Percentiles rank a stretch among this genome's conserved stretches.
Evolutionary conservation across 2,888 invertebrate species (phyloP).

Genomic region (Hartigia nigra): DNA sequence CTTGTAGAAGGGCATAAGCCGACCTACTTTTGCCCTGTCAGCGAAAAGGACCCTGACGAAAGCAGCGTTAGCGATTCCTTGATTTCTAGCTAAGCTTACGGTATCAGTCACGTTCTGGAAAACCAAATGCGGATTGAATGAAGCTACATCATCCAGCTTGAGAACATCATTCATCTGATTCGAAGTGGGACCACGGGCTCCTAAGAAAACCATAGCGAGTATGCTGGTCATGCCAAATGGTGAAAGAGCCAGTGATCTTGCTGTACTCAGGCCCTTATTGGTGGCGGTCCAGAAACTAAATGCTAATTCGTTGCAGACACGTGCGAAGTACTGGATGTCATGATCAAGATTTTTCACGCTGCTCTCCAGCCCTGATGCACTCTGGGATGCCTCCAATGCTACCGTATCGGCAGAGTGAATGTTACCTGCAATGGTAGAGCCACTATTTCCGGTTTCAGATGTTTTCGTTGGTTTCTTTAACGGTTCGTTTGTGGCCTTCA

Average conservation of each 20-base stretch:
- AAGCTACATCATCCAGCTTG: constrained; percentile 86
- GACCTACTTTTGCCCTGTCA: constrained; percentile 79
- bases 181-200: constrained; percentile 87
- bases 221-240: constrained; percentile 88
- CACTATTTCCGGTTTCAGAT: constrained; percentile 19
- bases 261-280: constrained; percentile 75
- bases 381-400: constrained; percentile 69
- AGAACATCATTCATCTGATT: constrained; percentile 91
- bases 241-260: constrained; percentile 82
- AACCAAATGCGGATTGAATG: constrained; percentile 89
- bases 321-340: constrained; percentile 81
- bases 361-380: constrained; percentile 77
- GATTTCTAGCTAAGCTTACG: constrained; percentile 74
- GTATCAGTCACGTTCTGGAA: constrained; percentile 88
- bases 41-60: constrained; percentile 87
- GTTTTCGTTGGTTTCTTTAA: constrained; percentile 15
- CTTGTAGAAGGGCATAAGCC: constrained; percentile 87
- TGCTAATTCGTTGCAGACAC: constrained; percentile 86
- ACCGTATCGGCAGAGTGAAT: constrained; percentile 68
- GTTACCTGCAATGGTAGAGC: constrained; percentile 32
- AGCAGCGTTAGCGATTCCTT: constrained; percentile 83
- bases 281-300: constrained; percentile 85
- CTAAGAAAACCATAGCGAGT: constrained; percentile 90
- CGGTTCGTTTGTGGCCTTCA: background rate
- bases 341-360: constrained; percentile 78